Percentiles rank a stretch among this genome's conserved stretches.
Evolutionary conservation across 1,140 invertebrate species (phyloP).

Genomic region (honey bee (Apis mellifera)): DNA sequence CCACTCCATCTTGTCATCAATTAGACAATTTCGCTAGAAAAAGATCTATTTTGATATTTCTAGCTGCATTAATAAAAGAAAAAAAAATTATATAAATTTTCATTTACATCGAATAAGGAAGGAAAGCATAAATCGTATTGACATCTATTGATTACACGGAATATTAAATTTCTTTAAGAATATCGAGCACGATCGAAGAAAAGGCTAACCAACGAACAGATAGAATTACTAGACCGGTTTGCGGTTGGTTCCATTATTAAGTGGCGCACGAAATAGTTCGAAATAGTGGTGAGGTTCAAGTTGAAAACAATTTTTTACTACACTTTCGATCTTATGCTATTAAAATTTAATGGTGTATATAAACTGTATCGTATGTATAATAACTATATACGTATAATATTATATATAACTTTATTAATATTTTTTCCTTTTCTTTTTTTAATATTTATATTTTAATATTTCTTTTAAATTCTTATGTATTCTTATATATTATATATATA

Average conservation of each 20-base stretch:
- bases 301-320: background rate
- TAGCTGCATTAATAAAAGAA: background rate
- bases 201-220: conserved; percentile 44
- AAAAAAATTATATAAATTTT: background rate
- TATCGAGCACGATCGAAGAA: conserved; percentile 33
- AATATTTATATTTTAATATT: too few relatives aligned
- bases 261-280: background rate
- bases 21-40: background rate
- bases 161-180: conserved; percentile 52
- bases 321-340: background rate
- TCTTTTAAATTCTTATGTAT: too few relatives aligned
- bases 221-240: conserved; percentile 54
- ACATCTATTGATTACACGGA: conserved; percentile 34
- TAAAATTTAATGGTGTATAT: background rate
- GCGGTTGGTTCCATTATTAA: conserved; percentile 1
- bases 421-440: too few relatives aligned
- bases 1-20: conserved; percentile 17
- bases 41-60: too few relatives aligned
- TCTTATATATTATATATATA: too few relatives aligned
- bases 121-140: conserved; percentile 18
- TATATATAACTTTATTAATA: too few relatives aligned
- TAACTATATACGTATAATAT: too few relatives aligned
- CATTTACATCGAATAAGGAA: background rate
- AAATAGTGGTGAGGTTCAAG: background rate
- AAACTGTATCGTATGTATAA: too few relatives aligned